Evolutionary conservation across 2,797 vertebrate species (phyloP).

Genomic region (Odontamblyopus rebecca): DNA sequence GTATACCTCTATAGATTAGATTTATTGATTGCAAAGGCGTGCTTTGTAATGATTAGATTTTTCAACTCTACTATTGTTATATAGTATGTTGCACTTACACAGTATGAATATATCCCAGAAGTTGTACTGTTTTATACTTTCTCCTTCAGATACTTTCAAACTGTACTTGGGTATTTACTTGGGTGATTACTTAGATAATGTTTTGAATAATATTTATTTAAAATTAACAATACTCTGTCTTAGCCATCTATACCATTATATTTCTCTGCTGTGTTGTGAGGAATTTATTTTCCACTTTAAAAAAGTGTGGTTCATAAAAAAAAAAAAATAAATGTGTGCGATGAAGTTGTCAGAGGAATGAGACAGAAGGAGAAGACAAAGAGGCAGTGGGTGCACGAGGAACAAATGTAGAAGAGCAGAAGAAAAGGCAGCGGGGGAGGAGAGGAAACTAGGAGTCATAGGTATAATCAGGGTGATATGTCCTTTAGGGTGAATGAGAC

Average conservation of each 20-base stretch:
- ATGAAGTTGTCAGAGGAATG: conserved; percentile 51
- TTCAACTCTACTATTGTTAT: too few relatives aligned
- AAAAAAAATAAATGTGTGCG: neutral
- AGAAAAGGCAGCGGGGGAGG: conserved; percentile 51
- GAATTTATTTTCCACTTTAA: conserved; percentile 7
- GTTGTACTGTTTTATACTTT: too few relatives aligned
- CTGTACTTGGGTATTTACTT: neutral
- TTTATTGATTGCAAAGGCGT: too few relatives aligned
- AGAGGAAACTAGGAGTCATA: conserved; percentile 54
- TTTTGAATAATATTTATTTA: neutral
- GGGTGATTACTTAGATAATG: neutral
- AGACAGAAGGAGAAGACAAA: conserved; percentile 34
- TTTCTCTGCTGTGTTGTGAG: conserved; percentile 6
- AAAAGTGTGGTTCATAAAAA: conserved; percentile 16
- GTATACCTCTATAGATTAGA: too few relatives aligned
- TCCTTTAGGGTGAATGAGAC: conserved; percentile 55
- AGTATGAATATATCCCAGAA: too few relatives aligned
- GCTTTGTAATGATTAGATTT: too few relatives aligned
- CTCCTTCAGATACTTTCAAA: neutral
- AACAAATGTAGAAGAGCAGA: conserved; percentile 34
- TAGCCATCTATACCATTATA: neutral
- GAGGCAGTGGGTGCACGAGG: conserved; percentile 39
- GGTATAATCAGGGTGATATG: conserved; percentile 72
- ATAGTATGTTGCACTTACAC: too few relatives aligned
- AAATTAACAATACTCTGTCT: neutral